A percentile compares a stretch with the other conserved stretches of the same genome.
Conservation (phyloP, 2,888 invertebrate genomes). For the Phyto melanocephala region DNA sequence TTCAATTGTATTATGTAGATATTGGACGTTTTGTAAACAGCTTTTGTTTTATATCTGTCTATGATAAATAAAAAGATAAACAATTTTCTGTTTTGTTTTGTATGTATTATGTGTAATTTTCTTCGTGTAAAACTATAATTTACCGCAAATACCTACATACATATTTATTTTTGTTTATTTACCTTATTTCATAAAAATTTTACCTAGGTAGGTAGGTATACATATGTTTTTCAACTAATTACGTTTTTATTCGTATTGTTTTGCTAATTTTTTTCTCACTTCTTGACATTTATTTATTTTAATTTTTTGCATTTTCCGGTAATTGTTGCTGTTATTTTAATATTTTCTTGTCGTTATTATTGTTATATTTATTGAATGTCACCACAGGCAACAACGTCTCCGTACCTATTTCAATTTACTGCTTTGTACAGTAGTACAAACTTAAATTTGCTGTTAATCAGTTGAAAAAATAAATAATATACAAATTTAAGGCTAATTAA, state of each 20-base stretch:
- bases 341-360: conserved; percentile 21
- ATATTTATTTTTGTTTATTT: too few species aligned
- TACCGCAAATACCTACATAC: not conserved
- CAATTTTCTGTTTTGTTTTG: not conserved
- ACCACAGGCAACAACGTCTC: conserved; percentile 50
- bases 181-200: too few species aligned
- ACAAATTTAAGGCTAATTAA: conserved; percentile 21
- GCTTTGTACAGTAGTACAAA: too few species aligned
- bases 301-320: conserved; percentile 51
- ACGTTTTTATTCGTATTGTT: not conserved
- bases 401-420: too few species aligned
- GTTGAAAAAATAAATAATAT: conserved; percentile 7
- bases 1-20: not conserved
- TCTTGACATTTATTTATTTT: conserved; percentile 20
- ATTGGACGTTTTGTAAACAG: not conserved
- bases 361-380: conserved; percentile 61
- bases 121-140: not conserved
- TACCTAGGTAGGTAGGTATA: too few species aligned
- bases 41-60: not conserved
- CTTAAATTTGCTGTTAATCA: conserved; percentile 8
- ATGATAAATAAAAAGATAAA: not conserved
- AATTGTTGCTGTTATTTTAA: conserved; percentile 55
- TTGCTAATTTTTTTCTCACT: too few species aligned
- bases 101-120: not conserved
- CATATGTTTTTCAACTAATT: not conserved